Base-by-base conservation (phyloP, 2,113 vertebrate genomes). In the Microcebus griseorufus region DNA sequence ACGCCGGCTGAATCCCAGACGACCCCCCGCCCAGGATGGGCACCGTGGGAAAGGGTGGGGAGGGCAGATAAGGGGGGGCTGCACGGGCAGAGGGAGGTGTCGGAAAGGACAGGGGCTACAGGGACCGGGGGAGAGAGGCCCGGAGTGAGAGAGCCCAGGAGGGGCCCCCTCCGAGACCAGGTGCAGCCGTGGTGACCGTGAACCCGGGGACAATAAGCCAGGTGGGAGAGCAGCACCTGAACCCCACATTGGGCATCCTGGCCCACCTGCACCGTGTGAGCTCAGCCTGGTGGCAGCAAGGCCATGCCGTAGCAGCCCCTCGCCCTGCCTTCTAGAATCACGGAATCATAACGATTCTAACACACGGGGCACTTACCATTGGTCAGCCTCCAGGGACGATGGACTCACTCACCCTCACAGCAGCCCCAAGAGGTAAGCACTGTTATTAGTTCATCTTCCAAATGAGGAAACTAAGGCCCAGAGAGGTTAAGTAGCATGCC, bases 191-290 rank as follows among this genome's bases (percentile, higher is more conserved):
- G 37, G 22, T 32, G 22, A 32, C 42, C 0, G 0, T 72, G 53
- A 72, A 23, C 29, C 76, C 0, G 29, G 22, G 76, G 32, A 83
- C 2, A 12, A 69, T 20, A 22, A 75, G 27, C 39, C 80, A 48
- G 1, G 4, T 6, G 37, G 25, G 37, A 48, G 25, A 17, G 75
- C 82, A 51, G 67, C 34, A 8, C 34, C 55, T 25, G 22, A 27
- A 62, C 12, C 9, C 32, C 9, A 20, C 3, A 16, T 11, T 2
- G 27, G 69, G 42, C n/a, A 1, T 34, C 34, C 27, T 62, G 1
- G 60, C 17, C 39, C 79, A 48, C 39, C 20, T 6, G 39, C 12
- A 45, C 32, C 2, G 0, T 2, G 14, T 8, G 0, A 2, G 34
- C 39, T 45, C 78, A 14, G 4, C 62, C 80, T 34, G 45, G 55